Conservation (phyloP, 2,113 vertebrate species). For the Xiphophorus hellerii region DNA sequence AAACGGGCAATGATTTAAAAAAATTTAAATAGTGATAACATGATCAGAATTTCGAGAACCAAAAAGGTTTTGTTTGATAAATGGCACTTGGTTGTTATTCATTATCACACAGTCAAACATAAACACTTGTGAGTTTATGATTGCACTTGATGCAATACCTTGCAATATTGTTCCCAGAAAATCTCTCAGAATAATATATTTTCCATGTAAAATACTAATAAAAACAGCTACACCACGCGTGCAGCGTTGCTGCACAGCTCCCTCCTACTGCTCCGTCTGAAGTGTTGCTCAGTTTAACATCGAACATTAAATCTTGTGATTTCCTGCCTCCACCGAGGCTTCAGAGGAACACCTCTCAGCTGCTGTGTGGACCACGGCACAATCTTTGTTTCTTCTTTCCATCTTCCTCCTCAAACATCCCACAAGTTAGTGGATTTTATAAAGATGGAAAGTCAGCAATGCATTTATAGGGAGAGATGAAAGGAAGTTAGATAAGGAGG, state of each 20-base stretch:
- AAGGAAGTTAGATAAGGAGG: not conserved
- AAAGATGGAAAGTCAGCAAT: conserved; percentile 31
- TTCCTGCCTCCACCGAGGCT: conserved; percentile 51
- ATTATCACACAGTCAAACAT: not conserved
- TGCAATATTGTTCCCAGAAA: not conserved
- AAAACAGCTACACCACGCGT: not conserved
- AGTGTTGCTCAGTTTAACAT: conserved; percentile 52
- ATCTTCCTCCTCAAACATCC: conserved; percentile 49
- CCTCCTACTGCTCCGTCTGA: conserved; percentile 61
- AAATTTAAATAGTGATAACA: not conserved
- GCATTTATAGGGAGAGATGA: conserved; percentile 6
- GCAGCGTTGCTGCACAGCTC: conserved; percentile 29
- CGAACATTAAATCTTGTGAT: conserved; percentile 49
- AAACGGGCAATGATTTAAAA: not conserved
- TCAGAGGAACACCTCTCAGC: conserved; percentile 61
- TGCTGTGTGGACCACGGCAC: conserved; percentile 28
- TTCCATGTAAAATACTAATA: conserved; percentile 15
- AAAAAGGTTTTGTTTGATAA: too few species aligned
- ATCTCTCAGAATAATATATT: not conserved
- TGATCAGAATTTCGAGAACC: not conserved
- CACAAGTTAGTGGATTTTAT: conserved; percentile 24
- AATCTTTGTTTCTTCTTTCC: conserved; percentile 31
- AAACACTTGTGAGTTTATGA: not conserved
- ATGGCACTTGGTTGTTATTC: too few species aligned
- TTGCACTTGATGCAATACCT: not conserved